phyloP scores from a whole-genome alignment of 2,888 invertebrate genomes.

The Deroplatys truncata region DNA sequence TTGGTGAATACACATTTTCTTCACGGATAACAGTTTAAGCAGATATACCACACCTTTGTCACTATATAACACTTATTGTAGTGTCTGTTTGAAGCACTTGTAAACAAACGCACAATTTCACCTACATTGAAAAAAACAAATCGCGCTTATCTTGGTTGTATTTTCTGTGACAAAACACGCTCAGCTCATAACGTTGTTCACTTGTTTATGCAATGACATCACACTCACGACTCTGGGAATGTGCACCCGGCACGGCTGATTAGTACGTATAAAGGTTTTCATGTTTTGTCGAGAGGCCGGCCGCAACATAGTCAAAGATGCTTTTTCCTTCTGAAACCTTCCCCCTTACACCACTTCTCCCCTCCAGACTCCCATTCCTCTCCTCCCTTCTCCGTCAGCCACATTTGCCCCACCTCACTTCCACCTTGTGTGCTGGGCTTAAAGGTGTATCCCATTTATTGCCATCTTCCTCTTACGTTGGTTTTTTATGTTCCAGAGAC shows the following conservation, averaged over 20 bases:
- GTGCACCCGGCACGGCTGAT: constrained; percentile 2
- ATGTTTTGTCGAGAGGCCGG: constrained; percentile 3
- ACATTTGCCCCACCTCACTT: not conserved
- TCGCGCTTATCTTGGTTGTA: not conserved
- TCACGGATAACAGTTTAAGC: no score
- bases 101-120: no score
- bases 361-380: not conserved
- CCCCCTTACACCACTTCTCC: not conserved
- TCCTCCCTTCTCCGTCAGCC: not conserved
- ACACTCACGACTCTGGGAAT: not conserved
- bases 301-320: constrained; percentile 6
- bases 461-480: not conserved
- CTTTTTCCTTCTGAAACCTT: constrained; percentile 11
- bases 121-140: not conserved
- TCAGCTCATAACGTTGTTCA: not conserved
- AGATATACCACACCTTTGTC: no score
- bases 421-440: not conserved
- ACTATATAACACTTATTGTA: no score
- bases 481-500: not conserved
- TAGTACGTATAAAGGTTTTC: constrained; percentile 8
- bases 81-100: no score
- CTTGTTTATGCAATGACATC: not conserved
- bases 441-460: not conserved
- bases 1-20: no score
- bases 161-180: not conserved